Evolutionary conservation across 2,797 vertebrate genomes (phyloP).

Genomic region (Typhlichthys subterraneus): DNA sequence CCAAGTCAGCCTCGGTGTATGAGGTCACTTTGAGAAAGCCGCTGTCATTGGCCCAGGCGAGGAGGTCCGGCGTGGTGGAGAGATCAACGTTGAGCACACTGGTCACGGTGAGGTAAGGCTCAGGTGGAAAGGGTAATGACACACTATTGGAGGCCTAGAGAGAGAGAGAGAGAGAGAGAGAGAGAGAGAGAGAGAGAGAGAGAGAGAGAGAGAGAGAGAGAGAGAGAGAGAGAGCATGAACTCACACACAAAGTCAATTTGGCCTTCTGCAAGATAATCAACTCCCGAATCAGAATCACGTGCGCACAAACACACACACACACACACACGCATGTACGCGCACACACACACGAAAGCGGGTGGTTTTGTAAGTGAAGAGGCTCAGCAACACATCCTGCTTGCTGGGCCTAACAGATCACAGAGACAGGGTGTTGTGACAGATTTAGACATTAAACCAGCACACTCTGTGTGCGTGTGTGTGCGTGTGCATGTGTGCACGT

Average conservation of each 20-base stretch:
- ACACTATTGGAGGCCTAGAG: slow-evolving; percentile 78
- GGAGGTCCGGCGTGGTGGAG: slow-evolving; percentile 59
- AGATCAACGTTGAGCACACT: slow-evolving; percentile 62
- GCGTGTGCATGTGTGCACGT: not conserved
- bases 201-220: slow-evolving; percentile 1
- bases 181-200: not conserved
- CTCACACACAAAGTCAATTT: slow-evolving; percentile 23
- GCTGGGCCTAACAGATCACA: slow-evolving; percentile 34
- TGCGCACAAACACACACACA: not conserved
- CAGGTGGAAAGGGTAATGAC: slow-evolving; percentile 66
- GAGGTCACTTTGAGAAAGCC: slow-evolving; percentile 72
- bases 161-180: slow-evolving; percentile 19
- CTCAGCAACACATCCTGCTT: slow-evolving; percentile 66
- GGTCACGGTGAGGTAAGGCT: slow-evolving; percentile 67
- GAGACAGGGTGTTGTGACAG: slow-evolving; percentile 40
- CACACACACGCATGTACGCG: slow-evolving; percentile 8
- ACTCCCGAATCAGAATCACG: too few species aligned
- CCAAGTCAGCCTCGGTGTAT: slow-evolving; percentile 79
- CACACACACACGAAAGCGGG: slow-evolving; percentile 18
- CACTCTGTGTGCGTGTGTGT: not conserved
- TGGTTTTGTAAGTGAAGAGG: slow-evolving; percentile 61
- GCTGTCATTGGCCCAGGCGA: slow-evolving; percentile 66
- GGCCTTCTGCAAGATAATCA: too few species aligned
- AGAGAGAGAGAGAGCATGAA: slow-evolving; percentile 20
- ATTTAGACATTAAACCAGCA: slow-evolving; percentile 7